Evolutionary conservation across 2,797 vertebrate species (phyloP), one percentile per base, ranked within the genome.

Genomic region (Crocidura indochinensis): DNA sequence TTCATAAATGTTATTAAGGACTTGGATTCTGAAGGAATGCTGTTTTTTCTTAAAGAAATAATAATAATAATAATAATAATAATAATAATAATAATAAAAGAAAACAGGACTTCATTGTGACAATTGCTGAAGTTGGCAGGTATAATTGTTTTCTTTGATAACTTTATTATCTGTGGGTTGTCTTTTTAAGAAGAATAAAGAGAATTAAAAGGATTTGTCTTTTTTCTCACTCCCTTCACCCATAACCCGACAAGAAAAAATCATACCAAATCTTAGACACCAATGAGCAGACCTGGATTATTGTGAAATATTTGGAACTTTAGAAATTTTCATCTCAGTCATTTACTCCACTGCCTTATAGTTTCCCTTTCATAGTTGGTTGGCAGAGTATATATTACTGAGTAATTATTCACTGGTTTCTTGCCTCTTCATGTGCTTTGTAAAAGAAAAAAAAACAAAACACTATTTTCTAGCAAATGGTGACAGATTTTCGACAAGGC

Each of bases 401-500:
- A 97, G 87, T 97, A 97, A 98, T 98, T 98, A 98, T 93, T 93
- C 96, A 91, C 71, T 86, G 44, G 92, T 96, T 97, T 97, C 12
- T 90, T 94, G 92, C 95, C 95, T 93, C 71, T 86, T 91, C 64
- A 27, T 91, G 77, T 65, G 26, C 85, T 95, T 60, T 97, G 94
- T 87, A 71, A 96, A 97, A 38, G 38, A 96, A 96, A 96, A 93
- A 96, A 94, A 97, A 97, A 97, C 87, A 96, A 97, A 98, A 97
- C 96, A 97, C 95, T 97, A 97, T 96, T 98, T 97, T 97, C 95
- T 96, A 97, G 92, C 92, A 97, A 94, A 95, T 79, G 90, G 84
- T 97, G 94, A 97, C 96, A 98, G 96, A 97, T 96, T 95, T 96
- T 98, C 90, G 87, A 97, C 97, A 97, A 96, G 94, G 90, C 94